These are phyloP conservation scores for Stenotaenia linearis DNA, from an alignment of 2,888 invertebrate species.

Conservation along the genomic window DNA sequence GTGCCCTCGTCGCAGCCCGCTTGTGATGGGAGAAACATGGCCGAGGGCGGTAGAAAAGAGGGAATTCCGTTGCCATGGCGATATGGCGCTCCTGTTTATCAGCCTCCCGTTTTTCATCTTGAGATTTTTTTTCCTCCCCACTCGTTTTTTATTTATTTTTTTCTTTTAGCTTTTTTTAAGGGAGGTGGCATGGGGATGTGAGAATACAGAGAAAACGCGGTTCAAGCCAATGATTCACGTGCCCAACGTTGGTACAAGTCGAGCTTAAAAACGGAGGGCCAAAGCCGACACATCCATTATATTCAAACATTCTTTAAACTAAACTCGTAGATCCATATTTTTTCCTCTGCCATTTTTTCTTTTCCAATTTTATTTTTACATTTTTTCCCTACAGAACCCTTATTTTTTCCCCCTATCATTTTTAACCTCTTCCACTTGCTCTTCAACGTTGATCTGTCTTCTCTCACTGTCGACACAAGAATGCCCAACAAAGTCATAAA, in stretches of 20 bases:
- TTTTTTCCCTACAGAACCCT: neutral
- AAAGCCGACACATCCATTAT: constrained; percentile 21
- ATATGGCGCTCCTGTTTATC: constrained; percentile 2
- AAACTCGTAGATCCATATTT: neutral
- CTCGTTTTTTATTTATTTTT: neutral
- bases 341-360: neutral
- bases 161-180: neutral
- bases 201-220: neutral
- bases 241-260: neutral
- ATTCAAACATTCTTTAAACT: constrained; percentile 2
- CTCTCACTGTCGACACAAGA: neutral
- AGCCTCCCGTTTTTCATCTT: constrained; percentile 26
- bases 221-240: constrained; percentile 17
- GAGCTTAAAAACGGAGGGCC: constrained; percentile 22
- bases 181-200: neutral
- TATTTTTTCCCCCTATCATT: neutral
- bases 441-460: neutral
- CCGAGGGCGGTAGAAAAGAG: constrained; percentile 8
- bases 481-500: neutral
- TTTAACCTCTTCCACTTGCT: constrained; percentile 18
- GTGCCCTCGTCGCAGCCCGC: constrained; percentile 15
- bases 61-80: constrained; percentile 14
- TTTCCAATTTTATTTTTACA: neutral
- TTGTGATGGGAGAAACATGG: constrained; percentile 17
- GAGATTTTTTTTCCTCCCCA: neutral